Conservation (phyloP, 2,888 invertebrate genomes). For the Zaprionus lineosus region DNA sequence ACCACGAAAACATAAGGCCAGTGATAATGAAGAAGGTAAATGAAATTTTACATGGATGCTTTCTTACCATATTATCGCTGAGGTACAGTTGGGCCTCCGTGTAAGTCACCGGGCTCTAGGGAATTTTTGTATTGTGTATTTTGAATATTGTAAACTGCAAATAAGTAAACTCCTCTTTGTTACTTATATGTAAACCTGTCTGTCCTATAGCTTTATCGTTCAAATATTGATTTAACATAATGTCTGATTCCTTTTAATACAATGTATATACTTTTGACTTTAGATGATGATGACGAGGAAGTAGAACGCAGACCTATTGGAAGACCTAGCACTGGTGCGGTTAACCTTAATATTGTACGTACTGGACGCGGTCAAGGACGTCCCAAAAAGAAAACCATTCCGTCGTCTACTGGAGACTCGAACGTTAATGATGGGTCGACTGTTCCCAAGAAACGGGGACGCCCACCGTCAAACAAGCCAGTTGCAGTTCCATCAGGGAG, state of each 20-base stretch:
- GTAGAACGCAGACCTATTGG: conserved; percentile 70
- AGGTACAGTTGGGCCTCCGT: too few relatives aligned
- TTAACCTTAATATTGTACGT: conserved; percentile 68
- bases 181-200: too few relatives aligned
- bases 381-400: conserved; percentile 72
- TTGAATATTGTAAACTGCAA: too few relatives aligned
- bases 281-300: conserved; percentile 56
- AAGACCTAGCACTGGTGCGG: conserved; percentile 70
- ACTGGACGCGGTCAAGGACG: conserved; percentile 76
- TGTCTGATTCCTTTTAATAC: not conserved
- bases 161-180: too few relatives aligned
- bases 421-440: conserved; percentile 28
- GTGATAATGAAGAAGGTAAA: conserved; percentile 65
- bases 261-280: not conserved
- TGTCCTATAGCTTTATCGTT: too few relatives aligned
- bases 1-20: conserved; percentile 66
- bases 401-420: conserved; percentile 18
- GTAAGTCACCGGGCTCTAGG: too few relatives aligned
- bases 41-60: conserved; percentile 8
- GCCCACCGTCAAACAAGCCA: conserved; percentile 30
- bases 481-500: conserved; percentile 60
- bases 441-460: conserved; percentile 54
- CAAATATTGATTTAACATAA: too few relatives aligned
- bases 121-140: too few relatives aligned
- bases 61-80: not conserved